phyloP scores from a whole-genome alignment of 2,888 invertebrate species.

The Eurois occulta region DNA sequence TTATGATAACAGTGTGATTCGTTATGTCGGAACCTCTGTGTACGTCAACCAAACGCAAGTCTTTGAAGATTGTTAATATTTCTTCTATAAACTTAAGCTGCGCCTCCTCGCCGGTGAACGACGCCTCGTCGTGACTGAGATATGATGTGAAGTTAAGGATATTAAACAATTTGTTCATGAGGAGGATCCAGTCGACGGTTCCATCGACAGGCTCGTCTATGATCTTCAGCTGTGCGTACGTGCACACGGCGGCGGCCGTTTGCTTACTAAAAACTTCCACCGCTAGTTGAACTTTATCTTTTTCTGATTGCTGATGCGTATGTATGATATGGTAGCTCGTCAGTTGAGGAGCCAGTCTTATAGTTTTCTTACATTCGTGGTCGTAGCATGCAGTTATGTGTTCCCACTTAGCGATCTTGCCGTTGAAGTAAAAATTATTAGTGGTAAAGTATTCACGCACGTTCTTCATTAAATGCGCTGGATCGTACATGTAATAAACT shows the following conservation, averaged over 20 bases:
- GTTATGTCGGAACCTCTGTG: conserved; percentile 15
- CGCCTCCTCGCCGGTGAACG: conserved; percentile 21
- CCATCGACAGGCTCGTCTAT: conserved; percentile 49
- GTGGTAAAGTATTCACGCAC: conserved; percentile 41
- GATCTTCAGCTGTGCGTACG: conserved; percentile 49
- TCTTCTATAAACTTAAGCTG: conserved; percentile 44
- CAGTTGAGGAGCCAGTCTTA: conserved; percentile 59
- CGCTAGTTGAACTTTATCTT: conserved; percentile 40
- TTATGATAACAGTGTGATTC: conserved; percentile 16
- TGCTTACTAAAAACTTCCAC: conserved; percentile 57
- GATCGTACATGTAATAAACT: conserved; percentile 64
- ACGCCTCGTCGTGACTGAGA: conserved; percentile 6
- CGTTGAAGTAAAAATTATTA: conserved; percentile 26
- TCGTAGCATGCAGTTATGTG: conserved; percentile 58
- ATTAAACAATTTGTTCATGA: conserved; percentile 52
- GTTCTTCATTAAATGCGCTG: conserved; percentile 54
- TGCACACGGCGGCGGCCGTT: conserved; percentile 62
- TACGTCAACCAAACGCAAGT: conserved; percentile 29
- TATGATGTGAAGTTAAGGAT: conserved; percentile 49
- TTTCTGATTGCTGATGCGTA: conserved; percentile 36
- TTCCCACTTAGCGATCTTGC: conserved; percentile 50
- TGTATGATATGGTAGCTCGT: conserved; percentile 53
- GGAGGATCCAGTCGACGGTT: conserved; percentile 60
- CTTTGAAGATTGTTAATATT: conserved; percentile 28
- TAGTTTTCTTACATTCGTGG: conserved; percentile 42